Evolutionary conservation across 2,888 invertebrate genomes (phyloP), one percentile per base, ranked within the genome.

Genomic region (Odontomyia ornata): DNA sequence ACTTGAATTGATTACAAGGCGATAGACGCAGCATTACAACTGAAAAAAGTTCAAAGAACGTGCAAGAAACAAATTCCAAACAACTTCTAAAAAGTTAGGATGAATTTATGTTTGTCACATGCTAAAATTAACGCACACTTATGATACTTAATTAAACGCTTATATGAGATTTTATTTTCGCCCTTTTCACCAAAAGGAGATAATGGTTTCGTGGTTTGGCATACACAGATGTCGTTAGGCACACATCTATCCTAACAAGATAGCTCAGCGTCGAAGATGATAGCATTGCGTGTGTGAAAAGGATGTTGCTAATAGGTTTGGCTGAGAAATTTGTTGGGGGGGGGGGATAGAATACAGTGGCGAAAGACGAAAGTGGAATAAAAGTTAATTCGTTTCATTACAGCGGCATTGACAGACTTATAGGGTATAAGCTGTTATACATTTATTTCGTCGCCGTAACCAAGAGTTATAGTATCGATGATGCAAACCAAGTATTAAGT

Each of bases 71-170:
- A 36, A 36, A 25, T 64, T 64, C 30, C 11, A 25, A 15, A 15
- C n/a, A 5, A 7, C 27, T 13, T 15, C 25, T 15, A 23, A 3
- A 30, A 18, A 64, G 11, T 28, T n/a, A 28, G 27, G n/a, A 64
- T 23, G 28, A 23, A 71, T 71, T 71, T 71, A 71, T 71, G 52
- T 47, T 71, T 71, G 46, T 27, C 52, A 52, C 71, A 52, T 71
- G 27, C 52, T 52, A n/a, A 71, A 71, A 71, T 71, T 71, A 71
- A 71, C n/a, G 47, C 46, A 47, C 47, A 52, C 52, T 52, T 71
- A 71, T 52, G n/a, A 71, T 25, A 47, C 47, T 71, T 52, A 52
- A 71, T 52, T 71, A 71, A 47, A 71, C 28, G 71, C 27, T 71
- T 52, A 36, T 52, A 71, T 47, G 71, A 36, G 67, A 67, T 64